Conservation (phyloP, 1,140 invertebrate species). For the Drosophila kanapiae region DNA sequence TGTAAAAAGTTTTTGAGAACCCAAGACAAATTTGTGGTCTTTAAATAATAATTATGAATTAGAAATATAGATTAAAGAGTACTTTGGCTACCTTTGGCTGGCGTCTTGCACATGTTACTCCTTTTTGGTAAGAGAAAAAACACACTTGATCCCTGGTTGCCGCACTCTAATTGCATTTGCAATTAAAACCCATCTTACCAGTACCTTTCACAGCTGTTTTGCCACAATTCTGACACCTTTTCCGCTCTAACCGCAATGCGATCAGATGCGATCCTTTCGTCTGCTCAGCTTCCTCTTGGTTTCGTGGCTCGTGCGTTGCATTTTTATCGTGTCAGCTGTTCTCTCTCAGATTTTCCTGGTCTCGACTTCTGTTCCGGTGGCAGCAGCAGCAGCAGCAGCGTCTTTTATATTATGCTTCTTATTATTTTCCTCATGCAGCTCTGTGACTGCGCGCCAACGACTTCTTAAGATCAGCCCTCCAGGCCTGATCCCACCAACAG, state of each 20-base stretch:
- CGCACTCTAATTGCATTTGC: conserved; percentile 51
- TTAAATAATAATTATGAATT: background rate
- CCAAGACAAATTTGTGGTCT: background rate
- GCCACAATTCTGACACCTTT: conserved; percentile 70
- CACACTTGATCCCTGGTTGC: conserved; percentile 31
- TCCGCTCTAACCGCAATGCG: conserved; percentile 58
- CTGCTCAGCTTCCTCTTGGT: conserved; percentile 39
- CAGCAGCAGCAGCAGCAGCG: conserved; percentile 1
- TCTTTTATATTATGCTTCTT: conserved; percentile 17
- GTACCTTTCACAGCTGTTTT: conserved; percentile 38
- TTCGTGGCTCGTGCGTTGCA: conserved; percentile 31
- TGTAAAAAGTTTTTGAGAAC: no score
- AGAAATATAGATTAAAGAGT: no score
- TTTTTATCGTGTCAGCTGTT: conserved; percentile 74
- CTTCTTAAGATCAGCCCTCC: conserved; percentile 28
- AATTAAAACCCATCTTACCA: conserved; percentile 49
- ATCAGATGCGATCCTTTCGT: conserved; percentile 37
- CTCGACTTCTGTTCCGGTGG: conserved; percentile 37
- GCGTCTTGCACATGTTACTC: conserved; percentile 56
- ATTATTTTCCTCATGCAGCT: conserved; percentile 14
- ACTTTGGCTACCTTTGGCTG: background rate
- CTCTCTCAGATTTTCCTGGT: conserved; percentile 58
- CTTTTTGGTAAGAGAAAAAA: no score
- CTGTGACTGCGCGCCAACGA: conserved; percentile 60
- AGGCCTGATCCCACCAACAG: conserved; percentile 40